Base-by-base conservation (phyloP, 2,888 invertebrate species). In the Hesperia comma region DNA sequence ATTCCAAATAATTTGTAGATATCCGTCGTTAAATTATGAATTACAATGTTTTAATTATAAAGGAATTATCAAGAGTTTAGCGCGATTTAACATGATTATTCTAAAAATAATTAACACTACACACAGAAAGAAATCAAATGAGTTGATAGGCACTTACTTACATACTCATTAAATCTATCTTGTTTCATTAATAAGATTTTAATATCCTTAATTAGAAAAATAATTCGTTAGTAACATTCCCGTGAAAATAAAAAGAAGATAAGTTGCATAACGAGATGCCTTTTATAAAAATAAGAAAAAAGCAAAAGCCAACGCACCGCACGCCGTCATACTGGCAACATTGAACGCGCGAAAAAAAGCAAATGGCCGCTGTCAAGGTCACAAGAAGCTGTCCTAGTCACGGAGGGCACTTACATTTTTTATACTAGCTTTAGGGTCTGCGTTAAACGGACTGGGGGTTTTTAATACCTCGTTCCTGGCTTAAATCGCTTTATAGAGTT, bases 351-450 rank as follows among this genome's bases (percentile, higher is more conserved):
- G 89, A 90, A 90, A 81, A 77, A 89, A 88, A 88, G 84, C 86
- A 87, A 87, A 91, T 89, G 90, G 90, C 88, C 86, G 86, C 80
- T 82, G 72, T 78, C 91, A 92, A 92, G 92, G 92, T 90, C 92
- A 79, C 81, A 83, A 87, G 88, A 90, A 88, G 91, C 88, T 90
- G 92, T 91, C 91, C 90, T 91, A 92, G 91, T 89, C 89, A 85
- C 79, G 83, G 89, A 90, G 89, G 87, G 88, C 89, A 85, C 88
- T 88, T 86, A 88, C 86, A 86, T 88, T 89, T 91, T 88, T 87
- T 84, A 82, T 80, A 77, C 78, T 76, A 74, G 84, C 80, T 79
- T 77, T 83, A 83, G 80, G 81, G 79, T 80, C 80, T 79, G 67
- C 79, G 81, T 78, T 72, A 78, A 77, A 80, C 81, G 73, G 76